phyloP scores from a whole-genome alignment of 1,140 invertebrate genomes.

The Metaphire vulgaris region DNA sequence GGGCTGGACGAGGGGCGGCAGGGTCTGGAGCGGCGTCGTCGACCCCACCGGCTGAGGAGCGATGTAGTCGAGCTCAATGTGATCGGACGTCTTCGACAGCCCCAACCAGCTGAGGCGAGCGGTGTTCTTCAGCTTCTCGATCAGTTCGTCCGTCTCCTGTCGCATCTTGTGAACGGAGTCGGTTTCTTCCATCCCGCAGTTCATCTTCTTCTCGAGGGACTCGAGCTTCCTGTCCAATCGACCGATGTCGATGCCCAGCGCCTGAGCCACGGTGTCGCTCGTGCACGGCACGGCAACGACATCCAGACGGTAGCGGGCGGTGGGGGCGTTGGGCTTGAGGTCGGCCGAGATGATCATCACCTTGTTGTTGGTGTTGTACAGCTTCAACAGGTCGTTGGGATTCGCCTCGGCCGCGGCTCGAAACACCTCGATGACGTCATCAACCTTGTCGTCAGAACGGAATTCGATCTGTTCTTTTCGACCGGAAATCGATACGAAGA shows the following conservation, averaged over 20 bases:
- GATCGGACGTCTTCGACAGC: neutral
- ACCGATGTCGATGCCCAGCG: neutral
- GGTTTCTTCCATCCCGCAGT: neutral
- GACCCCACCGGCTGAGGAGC: neutral
- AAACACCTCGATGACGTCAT: neutral
- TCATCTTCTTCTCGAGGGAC: neutral
- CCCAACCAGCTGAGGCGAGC: neutral
- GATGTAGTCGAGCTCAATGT: neutral
- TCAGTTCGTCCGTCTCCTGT: neutral
- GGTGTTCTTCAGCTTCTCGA: neutral
- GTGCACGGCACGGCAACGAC: neutral
- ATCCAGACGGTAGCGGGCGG: neutral
- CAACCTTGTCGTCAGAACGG: neutral
- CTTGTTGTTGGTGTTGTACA: neutral
- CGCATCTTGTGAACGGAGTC: neutral
- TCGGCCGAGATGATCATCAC: neutral
- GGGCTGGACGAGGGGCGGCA: too few relatives aligned
- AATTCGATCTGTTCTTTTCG: neutral
- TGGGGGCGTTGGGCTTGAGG: neutral
- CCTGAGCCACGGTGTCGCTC: neutral
- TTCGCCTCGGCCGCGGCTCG: neutral
- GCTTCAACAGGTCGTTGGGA: neutral
- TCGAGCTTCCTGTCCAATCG: neutral
- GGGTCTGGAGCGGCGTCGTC: neutral
- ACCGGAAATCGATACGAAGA: neutral